Base-by-base conservation (phyloP, 2,888 invertebrate genomes). In the Drosophila leonis region DNA sequence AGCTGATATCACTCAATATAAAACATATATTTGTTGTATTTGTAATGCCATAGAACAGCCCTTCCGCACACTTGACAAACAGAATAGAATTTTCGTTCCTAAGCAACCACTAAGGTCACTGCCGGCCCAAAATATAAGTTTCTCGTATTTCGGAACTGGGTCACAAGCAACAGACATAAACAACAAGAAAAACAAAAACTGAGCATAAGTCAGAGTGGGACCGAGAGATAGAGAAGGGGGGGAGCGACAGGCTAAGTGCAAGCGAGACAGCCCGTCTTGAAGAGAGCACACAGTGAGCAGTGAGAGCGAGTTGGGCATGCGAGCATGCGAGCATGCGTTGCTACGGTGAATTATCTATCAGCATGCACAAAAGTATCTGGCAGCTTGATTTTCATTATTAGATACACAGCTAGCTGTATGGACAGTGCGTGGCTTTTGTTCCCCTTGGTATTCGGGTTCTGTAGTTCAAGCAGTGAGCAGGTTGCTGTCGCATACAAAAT, bases 401-500 rank as follows among this genome's bases (percentile, higher is more conserved):
- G 85, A 90, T 88, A 90, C 88, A 88, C 80, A 90, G 86, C 85
- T 82, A 90, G 86, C 85, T 82, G 80, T 75, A 74, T 55, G 73
- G 68, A 44, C 54, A 59, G 75, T 66, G 71, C 70, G 69, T 65
- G 64, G 72, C 72, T 75, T 66, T 33, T 29, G 39, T 61, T 60
- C 27, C 56, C 51, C 33, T 18, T 54, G 60, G 29, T 62, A 77
- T 71, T 87, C 65, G 65, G 48, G 64, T 60, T 71, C 72, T 69
- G 68, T 60, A 66, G 51, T 52, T 71, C 52, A 49, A 51, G 20
- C 64, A 63, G 68, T 57, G 48, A 88, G 80, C 86, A 86, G 87
- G 87, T 84, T 89, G 90, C 64, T 60, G 79, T 78, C 90, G 56
- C 81, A 82, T 72, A 66, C 54, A 56, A 71, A 66, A 20, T 27